Evolutionary conservation across 2,888 invertebrate species (phyloP), one percentile per base, ranked within the genome.

Genomic region (Dascillus cervinus): DNA sequence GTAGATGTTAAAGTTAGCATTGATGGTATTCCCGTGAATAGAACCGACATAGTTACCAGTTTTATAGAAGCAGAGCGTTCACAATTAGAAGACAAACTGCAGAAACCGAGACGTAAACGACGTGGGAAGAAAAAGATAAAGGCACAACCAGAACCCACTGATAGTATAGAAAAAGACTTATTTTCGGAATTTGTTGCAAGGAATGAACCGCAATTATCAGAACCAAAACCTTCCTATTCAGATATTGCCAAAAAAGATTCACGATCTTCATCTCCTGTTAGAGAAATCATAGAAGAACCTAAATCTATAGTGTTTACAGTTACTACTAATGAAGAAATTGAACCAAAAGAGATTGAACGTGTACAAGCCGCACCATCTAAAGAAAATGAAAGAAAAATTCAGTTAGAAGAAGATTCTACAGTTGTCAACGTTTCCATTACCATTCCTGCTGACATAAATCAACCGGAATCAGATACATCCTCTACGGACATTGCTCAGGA

Each of bases 171-270:
- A 32, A 31, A 33, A 38, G 37, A 44, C 35, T 34, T 57, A 6
- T 50, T 59, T 25, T 44, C 52, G 1, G 46, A 52, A 27, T 58
- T 59, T 37, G 52, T 50, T 25, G 45, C 52, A 30, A 45, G 50
- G 30, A 53, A 52, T 13, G 52, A 52, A 23, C 2, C 29, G 8
- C 30, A 34, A 8, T 35, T 51, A 20, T 44, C 32, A 1, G 37
- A 56, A 32, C 47, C 55, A 0, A 54, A 57, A 44, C 47, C 50
- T 32, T 43, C 56, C 22, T 62, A 62, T 41, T 56, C 60, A 1
- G 60, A 60, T 24, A 47, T 60, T 21, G 49, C 53, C 2, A 55
- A 50, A 32, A 45, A 42, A 25, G 46, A 44, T 22, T 58, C 59
- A n/a, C 42, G 58, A 33, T 52, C 55, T 4, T 43, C 56, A n/a